Evolutionary conservation across 2,797 vertebrate species (phyloP), one percentile per base, ranked within the genome.

Genomic region (Sebastes cheni): DNA sequence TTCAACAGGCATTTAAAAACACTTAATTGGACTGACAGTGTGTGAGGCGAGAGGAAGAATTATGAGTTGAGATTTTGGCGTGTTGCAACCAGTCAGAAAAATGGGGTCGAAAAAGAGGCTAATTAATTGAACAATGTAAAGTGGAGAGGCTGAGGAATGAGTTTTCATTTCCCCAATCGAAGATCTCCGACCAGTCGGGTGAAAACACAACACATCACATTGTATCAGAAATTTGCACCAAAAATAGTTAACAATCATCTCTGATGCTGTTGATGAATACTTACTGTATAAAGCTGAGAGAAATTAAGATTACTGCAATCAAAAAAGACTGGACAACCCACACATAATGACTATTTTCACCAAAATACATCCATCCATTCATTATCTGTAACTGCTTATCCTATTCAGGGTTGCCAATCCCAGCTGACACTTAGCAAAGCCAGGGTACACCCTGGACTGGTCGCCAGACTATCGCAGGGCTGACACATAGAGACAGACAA

Each of bases 1-100:
- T 93, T 91, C 89, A 90, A 87, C 90, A 89, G 85, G 82, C 88
- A 78, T 93, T 94, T 92, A 86, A 92, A 92, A 91, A 89, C 77
- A 88, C 80, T 84, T 89, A 91, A 93, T 93, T 92, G 88, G 89
- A 85, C 83, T 79, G 86, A 88, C 88, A 89, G 77, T 75, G 77
- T 83, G 89, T 80, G 88, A 89, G 84, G 78, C 59, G 20, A 73
- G 56, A 68, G 72, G 58, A 85, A 83, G 80, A 86, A 86, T 85
- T 89, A 83, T 78, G 80, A 84, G 80, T 62, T 74, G 50, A 23
- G 52, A 29, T 79, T 88, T 55, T 82, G 79, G 65, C 75, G 4
- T 80, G 87, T 88, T 86, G 82, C 81, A 85, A 67, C 67, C 56
- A 80, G 76, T 75, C 69, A 39, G 73, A 75, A 77, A 82, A 81